Evolutionary conservation across 1,140 invertebrate genomes (phyloP).

Genomic region (Calosoma granatense): DNA sequence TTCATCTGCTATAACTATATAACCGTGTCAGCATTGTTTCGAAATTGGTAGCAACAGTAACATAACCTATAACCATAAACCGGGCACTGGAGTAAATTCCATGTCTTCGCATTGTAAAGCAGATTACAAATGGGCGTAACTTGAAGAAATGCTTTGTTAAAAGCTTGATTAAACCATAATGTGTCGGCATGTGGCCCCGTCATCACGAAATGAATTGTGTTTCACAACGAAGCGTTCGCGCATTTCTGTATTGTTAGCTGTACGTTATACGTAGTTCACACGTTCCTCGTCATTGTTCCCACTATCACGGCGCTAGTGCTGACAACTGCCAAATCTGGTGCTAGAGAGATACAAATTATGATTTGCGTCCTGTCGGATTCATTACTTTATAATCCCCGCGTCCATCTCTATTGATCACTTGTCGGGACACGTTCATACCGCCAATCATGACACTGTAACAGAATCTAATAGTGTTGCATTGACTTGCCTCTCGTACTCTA

Average conservation of each 20-base stretch:
- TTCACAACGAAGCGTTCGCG: too few species aligned
- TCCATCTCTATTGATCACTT: neutral
- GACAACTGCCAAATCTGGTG: neutral
- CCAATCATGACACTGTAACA: neutral
- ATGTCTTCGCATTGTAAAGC: neutral
- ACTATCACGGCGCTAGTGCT: neutral
- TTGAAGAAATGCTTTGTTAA: neutral
- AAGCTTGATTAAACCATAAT: neutral
- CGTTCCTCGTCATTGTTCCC: neutral
- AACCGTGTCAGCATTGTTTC: neutral
- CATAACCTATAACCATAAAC: too few species aligned
- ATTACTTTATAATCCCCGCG: constrained; percentile 3
- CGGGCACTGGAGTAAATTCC: too few species aligned
- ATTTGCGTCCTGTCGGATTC: constrained; percentile 2
- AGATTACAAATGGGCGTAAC: neutral
- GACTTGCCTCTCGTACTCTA: neutral
- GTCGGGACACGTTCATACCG: neutral
- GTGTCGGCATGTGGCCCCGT: neutral
- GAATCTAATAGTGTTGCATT: too few species aligned
- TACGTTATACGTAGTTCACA: neutral
- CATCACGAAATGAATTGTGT: neutral
- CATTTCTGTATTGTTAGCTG: too few species aligned
- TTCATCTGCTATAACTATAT: too few species aligned
- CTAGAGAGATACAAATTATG: constrained; percentile 5
- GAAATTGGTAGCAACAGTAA: too few species aligned